These are phyloP conservation scores for Pseudeuparius sepicola DNA, from an alignment of 2,888 invertebrate species.

Conservation along the genomic window DNA sequence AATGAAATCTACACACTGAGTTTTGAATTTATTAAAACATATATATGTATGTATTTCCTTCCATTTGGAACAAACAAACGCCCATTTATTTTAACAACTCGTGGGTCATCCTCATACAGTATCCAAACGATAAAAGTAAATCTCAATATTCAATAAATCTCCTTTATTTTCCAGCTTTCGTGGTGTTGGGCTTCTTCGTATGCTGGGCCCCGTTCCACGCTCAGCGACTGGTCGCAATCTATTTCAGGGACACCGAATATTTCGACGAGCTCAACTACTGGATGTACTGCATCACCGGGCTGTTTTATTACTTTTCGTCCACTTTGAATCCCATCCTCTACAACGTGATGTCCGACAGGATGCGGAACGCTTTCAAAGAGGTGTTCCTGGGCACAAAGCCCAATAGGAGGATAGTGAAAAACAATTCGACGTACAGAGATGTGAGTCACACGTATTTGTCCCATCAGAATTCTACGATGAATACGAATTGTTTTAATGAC, in stretches of 20 bases:
- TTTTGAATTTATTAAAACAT: no score
- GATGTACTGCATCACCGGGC: conserved; percentile 69
- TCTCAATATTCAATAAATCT: no score
- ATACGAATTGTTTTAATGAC: no score
- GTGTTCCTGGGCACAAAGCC: conserved; percentile 68
- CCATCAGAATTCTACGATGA: conserved; percentile 8
- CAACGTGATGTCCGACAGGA: conserved; percentile 68
- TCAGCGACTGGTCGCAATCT: conserved; percentile 76
- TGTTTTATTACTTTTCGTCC: conserved; percentile 68
- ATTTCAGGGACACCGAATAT: conserved; percentile 55
- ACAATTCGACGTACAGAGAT: no score
- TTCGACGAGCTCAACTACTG: conserved; percentile 62
- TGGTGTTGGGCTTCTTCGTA: conserved; percentile 86
- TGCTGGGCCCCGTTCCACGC: conserved; percentile 97
- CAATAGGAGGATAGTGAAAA: no score
- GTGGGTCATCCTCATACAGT: no score
- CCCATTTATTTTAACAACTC: no score
- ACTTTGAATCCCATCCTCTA: conserved; percentile 82
- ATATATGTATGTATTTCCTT: no score
- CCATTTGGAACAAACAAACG: no score
- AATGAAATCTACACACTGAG: no score
- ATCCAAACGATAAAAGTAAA: no score
- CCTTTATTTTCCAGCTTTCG: no score
- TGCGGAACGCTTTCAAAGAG: conserved; percentile 67
- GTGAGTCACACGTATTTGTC: conserved; percentile 7